A percentile compares a stretch with the other conserved stretches of the same genome.
Evolutionary conservation across 2,888 invertebrate species (phyloP).

Genomic region (Acanthosepion lycidas): DNA sequence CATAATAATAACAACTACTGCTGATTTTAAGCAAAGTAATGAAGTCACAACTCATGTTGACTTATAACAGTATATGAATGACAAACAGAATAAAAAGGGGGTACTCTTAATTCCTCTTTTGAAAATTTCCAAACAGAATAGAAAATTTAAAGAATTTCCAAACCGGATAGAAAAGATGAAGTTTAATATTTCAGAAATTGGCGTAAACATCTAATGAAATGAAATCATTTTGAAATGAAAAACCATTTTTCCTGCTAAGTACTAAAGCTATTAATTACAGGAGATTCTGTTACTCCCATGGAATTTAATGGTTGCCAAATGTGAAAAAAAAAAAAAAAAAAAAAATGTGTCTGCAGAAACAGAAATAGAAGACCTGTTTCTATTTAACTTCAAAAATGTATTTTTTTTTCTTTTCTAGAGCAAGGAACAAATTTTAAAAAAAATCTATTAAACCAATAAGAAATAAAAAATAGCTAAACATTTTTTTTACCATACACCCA

Average conservation of each 20-base stretch:
- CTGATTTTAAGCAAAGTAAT: too few relatives aligned
- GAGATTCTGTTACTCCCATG: not conserved
- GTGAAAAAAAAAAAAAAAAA: not conserved
- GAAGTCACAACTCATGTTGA: too few relatives aligned
- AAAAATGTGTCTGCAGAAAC: not conserved
- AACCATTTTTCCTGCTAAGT: not conserved
- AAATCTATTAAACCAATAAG: too few relatives aligned
- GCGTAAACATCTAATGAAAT: not conserved
- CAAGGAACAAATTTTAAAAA: not conserved
- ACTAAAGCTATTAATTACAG: constrained; percentile 11
- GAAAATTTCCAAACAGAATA: not conserved
- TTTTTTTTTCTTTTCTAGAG: not conserved
- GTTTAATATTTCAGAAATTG: not conserved
- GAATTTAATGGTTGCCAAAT: not conserved
- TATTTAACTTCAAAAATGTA: not conserved
- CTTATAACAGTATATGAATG: too few relatives aligned
- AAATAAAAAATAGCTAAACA: too few relatives aligned
- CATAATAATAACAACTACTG: too few relatives aligned
- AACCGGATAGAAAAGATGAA: not conserved
- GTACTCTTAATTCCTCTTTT: too few relatives aligned
- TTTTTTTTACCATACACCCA: too few relatives aligned
- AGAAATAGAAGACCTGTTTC: constrained; percentile 6
- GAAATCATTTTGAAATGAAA: too few relatives aligned
- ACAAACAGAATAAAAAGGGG: too few relatives aligned
- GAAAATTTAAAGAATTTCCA: not conserved